Evolutionary conservation across 2,113 vertebrate species (phyloP).

Genomic region (Odocoileus virginianus): DNA sequence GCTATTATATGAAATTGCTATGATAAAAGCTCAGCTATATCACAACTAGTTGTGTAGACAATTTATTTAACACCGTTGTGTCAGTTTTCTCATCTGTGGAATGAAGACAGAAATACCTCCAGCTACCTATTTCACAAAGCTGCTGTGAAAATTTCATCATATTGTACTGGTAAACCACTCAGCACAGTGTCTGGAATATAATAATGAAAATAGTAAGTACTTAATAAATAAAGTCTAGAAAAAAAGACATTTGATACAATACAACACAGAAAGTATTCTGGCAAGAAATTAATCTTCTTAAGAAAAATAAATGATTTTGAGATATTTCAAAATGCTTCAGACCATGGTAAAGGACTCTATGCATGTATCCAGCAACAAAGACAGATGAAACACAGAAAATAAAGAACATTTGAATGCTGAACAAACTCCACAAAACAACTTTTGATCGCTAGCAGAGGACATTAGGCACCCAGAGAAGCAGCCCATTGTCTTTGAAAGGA

Average conservation of each 20-base stretch:
- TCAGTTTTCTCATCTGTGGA: background rate
- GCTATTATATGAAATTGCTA: background rate
- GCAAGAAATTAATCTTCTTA: background rate
- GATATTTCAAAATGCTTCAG: background rate
- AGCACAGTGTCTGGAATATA: background rate
- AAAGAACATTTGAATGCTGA: no score
- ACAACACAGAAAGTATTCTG: background rate
- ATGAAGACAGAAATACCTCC: background rate
- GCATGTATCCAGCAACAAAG: background rate
- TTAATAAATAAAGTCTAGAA: background rate
- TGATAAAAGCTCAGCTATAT: background rate
- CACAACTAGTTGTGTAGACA: background rate
- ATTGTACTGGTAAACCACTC: background rate
- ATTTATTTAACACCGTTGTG: background rate
- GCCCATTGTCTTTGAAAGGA: no score
- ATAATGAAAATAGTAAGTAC: background rate
- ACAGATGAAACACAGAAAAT: background rate
- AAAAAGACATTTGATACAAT: background rate
- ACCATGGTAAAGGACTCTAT: background rate
- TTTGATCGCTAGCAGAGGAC: no score
- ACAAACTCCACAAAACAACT: no score
- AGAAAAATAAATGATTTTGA: background rate
- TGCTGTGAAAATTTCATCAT: background rate
- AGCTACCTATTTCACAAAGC: background rate
- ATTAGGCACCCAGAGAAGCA: no score